These are phyloP conservation scores for Telmatochromis brachygnathus DNA, from an alignment of 2,113 vertebrate species.

Conservation along the genomic window DNA sequence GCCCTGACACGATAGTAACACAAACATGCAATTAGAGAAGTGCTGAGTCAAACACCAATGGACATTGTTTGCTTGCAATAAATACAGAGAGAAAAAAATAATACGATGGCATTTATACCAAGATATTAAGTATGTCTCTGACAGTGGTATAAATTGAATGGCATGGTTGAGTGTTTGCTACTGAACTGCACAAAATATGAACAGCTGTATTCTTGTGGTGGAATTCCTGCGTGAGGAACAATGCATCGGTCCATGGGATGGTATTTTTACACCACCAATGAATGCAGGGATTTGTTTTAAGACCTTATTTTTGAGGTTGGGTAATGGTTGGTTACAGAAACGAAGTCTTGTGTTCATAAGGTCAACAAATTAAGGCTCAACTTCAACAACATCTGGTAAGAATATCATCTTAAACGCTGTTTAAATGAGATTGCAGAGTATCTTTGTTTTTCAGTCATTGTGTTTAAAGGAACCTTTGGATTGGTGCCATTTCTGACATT, in stretches of 20 bases:
- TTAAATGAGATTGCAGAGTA: background rate
- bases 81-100: background rate
- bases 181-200: background rate
- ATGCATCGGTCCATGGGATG: background rate
- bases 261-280: background rate
- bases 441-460: background rate
- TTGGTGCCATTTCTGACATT: background rate
- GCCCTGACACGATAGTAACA: constrained; percentile 36
- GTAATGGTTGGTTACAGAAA: background rate
- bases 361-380: background rate
- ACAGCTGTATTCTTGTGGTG: background rate
- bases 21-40: constrained; percentile 62
- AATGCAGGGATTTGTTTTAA: background rate
- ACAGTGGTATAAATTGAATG: constrained; percentile 3
- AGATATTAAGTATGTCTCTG: background rate
- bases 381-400: background rate
- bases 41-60: constrained; percentile 49
- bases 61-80: constrained; percentile 42
- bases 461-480: background rate
- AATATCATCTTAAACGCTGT: background rate
- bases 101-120: background rate
- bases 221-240: background rate
- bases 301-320: background rate
- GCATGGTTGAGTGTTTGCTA: background rate
- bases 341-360: background rate